Conservation (phyloP, 1,140 invertebrate genomes). For the Meloidogyne hapla region DNA sequence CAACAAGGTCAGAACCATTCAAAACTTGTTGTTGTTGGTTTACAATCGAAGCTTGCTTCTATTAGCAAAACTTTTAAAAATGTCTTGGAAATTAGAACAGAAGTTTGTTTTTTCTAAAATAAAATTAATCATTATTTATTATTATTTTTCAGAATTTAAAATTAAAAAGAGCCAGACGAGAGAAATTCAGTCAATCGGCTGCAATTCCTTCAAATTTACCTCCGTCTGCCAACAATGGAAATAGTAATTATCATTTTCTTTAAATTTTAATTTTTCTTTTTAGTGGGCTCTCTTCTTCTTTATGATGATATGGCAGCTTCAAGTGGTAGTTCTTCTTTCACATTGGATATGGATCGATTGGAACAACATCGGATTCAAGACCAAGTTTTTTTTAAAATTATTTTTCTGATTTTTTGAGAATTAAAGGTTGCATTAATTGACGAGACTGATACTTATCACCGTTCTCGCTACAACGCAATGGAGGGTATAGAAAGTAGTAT, state of each 20-base stretch:
- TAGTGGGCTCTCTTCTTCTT: conserved; percentile 68
- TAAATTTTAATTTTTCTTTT: conserved; percentile 36
- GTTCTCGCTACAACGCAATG: conserved; percentile 92
- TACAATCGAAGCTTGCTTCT: conserved; percentile 89
- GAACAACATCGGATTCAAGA: conserved; percentile 54
- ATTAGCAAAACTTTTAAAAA: conserved; percentile 96
- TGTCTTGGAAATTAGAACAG: conserved; percentile 83
- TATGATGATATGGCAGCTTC: conserved; percentile 66
- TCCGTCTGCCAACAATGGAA: conserved; percentile 52
- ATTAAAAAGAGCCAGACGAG: conserved; percentile 85
- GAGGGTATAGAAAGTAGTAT: conserved; percentile 98
- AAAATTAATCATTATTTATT: background rate
- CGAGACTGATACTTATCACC: conserved; percentile 72
- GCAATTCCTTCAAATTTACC: conserved; percentile 55
- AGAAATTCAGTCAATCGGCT: conserved; percentile 77
- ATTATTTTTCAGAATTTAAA: conserved; percentile 78
- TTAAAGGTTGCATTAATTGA: conserved; percentile 44
- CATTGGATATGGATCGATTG: conserved; percentile 57
- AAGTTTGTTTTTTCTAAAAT: conserved; percentile 67
- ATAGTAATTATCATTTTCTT: conserved; percentile 41
- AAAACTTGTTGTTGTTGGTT: conserved; percentile 85
- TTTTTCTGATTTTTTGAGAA: no score
- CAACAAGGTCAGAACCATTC: conserved; percentile 64
- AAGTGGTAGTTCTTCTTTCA: conserved; percentile 42
- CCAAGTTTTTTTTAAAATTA: conserved; percentile 34